A percentile compares a stretch with the other conserved stretches of the same genome.
Evolutionary conservation across 2,888 invertebrate species (phyloP).

Genomic region (Eristalis arbustorum): DNA sequence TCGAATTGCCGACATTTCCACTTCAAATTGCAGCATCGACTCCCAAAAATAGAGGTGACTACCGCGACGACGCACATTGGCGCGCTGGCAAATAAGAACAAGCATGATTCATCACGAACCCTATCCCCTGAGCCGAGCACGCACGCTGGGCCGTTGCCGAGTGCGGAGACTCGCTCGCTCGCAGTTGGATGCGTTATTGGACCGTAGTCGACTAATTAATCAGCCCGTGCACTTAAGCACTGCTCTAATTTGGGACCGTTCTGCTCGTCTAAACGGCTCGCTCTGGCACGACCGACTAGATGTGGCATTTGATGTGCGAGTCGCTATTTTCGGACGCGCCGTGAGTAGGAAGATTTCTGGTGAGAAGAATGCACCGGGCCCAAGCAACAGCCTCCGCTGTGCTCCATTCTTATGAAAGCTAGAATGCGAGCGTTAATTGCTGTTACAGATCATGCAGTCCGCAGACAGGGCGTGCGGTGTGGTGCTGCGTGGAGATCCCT

Average conservation of each 20-base stretch:
- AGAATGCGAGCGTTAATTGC: constrained; percentile 61
- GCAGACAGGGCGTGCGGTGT: too few species aligned
- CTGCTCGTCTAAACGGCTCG: constrained; percentile 46
- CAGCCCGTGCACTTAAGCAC: constrained; percentile 58
- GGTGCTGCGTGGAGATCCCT: background rate
- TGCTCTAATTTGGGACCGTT: constrained; percentile 64
- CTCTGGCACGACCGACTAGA: constrained; percentile 19
- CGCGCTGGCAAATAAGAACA: constrained; percentile 24
- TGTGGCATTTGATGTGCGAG: constrained; percentile 28
- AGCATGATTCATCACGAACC: constrained; percentile 44
- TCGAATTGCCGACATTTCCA: constrained; percentile 33
- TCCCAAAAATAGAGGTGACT: constrained; percentile 62
- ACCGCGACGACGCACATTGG: constrained; percentile 21
- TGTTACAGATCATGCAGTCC: constrained; percentile 60
- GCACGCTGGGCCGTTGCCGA: background rate
- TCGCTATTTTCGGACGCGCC: constrained; percentile 43
- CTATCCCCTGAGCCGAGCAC: constrained; percentile 16
- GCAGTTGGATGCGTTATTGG: background rate
- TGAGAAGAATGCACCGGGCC: background rate
- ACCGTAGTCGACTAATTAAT: constrained; percentile 59
- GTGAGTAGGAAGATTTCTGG: background rate
- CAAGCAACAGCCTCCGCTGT: background rate
- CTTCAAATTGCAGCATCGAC: constrained; percentile 35
- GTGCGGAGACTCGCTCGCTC: background rate
- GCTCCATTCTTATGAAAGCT: constrained; percentile 37